These are phyloP conservation scores for Volucella bombylans DNA, from an alignment of 2,888 invertebrate genomes.

Conservation along the genomic window DNA sequence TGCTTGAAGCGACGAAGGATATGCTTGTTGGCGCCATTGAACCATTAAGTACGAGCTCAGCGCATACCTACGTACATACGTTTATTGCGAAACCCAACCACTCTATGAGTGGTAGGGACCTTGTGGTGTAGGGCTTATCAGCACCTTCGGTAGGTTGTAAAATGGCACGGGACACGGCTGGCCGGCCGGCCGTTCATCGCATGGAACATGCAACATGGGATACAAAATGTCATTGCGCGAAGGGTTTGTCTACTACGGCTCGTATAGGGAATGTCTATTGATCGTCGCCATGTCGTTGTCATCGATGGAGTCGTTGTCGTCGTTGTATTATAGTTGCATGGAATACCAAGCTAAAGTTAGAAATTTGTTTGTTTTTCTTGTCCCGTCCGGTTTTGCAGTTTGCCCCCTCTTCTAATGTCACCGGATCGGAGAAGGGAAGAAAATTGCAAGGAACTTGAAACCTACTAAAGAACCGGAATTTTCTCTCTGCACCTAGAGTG, in stretches of 20 bases:
- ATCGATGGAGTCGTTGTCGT: constrained; percentile 12
- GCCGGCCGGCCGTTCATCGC: too few relatives aligned
- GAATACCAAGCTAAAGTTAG: constrained; percentile 33
- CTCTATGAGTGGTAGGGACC: constrained; percentile 6
- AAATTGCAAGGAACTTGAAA: constrained; percentile 71
- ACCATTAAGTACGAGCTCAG: constrained; percentile 58
- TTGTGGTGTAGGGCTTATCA: constrained; percentile 65
- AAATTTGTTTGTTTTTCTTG: constrained; percentile 68
- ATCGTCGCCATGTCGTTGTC: constrained; percentile 41
- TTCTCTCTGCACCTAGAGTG: constrained; percentile 43
- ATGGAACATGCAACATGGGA: constrained; percentile 45
- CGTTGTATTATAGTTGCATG: constrained; percentile 31
- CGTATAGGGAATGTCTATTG: constrained; percentile 53
- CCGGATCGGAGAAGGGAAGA: constrained; percentile 39
- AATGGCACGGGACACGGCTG: constrained; percentile 3
- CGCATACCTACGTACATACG: constrained; percentile 17
- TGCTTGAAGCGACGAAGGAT: constrained; percentile 69
- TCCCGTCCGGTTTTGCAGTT: constrained; percentile 57
- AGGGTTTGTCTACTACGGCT: constrained; percentile 63
- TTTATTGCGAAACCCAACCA: constrained; percentile 8
- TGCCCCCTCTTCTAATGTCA: constrained; percentile 6
- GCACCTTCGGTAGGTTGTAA: constrained; percentile 65
- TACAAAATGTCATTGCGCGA: constrained; percentile 67
- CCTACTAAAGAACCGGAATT: constrained; percentile 72
- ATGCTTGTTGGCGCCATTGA: constrained; percentile 73